Evolutionary conservation across 2,797 vertebrate species (phyloP).

Genomic region (Pipistrellus kuhlii): DNA sequence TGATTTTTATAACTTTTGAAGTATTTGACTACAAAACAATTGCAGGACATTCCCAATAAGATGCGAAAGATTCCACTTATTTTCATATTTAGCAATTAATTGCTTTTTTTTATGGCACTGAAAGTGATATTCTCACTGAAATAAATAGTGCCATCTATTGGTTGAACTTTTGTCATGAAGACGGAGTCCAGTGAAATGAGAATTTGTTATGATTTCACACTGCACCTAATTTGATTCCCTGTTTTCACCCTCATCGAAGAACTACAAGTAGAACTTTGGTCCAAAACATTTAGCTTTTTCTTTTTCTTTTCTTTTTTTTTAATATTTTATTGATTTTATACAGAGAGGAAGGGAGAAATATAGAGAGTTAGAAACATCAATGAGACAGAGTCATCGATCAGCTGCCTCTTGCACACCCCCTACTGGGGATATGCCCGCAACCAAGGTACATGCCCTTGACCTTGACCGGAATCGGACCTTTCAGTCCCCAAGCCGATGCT

Average conservation of each 20-base stretch:
- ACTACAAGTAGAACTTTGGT: not conserved
- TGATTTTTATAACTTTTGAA: not conserved
- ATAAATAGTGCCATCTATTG: conserved; percentile 67
- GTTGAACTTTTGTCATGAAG: conserved; percentile 30
- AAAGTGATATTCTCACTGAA: not conserved
- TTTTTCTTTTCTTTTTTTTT: too few species aligned
- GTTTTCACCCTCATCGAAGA: not conserved
- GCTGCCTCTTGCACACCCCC: too few species aligned
- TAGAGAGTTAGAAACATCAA: too few species aligned
- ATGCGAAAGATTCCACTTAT: not conserved
- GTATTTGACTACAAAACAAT: not conserved
- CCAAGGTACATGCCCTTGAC: too few species aligned
- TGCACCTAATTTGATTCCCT: not conserved
- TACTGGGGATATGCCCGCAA: too few species aligned
- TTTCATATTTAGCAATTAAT: not conserved
- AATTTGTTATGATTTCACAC: not conserved
- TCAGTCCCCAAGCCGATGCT: too few species aligned
- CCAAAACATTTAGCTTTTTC: not conserved
- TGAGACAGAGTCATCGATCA: too few species aligned
- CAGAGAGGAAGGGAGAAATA: too few species aligned
- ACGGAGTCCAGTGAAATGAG: not conserved
- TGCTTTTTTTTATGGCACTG: not conserved
- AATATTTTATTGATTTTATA: too few species aligned
- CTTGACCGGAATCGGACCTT: too few species aligned
- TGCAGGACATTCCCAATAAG: not conserved